Conservation (phyloP, 2,888 invertebrate species). For the Rhingia rostrata region DNA sequence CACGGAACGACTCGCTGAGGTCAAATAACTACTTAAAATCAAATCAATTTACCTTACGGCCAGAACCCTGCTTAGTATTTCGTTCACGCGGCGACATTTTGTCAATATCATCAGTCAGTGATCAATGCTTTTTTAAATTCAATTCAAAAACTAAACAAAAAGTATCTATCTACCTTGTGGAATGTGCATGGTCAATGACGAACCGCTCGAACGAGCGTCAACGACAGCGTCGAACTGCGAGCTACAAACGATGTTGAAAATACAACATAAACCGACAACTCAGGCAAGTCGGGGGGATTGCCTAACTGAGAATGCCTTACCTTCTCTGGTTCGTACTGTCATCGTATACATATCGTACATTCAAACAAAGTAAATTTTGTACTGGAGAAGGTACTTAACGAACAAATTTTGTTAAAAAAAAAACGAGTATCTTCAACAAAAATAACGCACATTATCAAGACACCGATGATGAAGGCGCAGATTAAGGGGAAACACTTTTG, state of each 20-base stretch:
- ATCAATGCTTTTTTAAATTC: conserved; percentile 82
- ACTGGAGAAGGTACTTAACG: conserved; percentile 64
- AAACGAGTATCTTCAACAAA: conserved; percentile 21
- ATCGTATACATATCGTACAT: conserved; percentile 18
- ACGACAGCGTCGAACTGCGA: conserved; percentile 23
- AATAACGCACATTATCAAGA: conserved; percentile 35
- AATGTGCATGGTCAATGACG: conserved; percentile 75
- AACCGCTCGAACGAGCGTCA: conserved; percentile 49
- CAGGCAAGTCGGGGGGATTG: conserved; percentile 75
- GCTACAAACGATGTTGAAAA: conserved; percentile 31
- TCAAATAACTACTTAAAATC: conserved; percentile 75
- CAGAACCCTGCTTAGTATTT: conserved; percentile 76
- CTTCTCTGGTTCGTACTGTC: conserved; percentile 33
- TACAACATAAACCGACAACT: conserved; percentile 70
- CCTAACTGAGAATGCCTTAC: conserved; percentile 66
- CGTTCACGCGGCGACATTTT: conserved; percentile 82
- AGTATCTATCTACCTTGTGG: conserved; percentile 75
- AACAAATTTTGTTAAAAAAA: conserved; percentile 48
- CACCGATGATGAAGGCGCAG: conserved; percentile 39
- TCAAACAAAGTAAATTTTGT: conserved; percentile 59
- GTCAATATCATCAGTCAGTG: conserved; percentile 81
- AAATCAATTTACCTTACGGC: conserved; percentile 72
- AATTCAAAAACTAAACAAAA: conserved; percentile 76
- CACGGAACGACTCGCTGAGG: conserved; percentile 72
- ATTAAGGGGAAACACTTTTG: conserved; percentile 63